Evolutionary conservation across 1,140 invertebrate genomes (phyloP).

Genomic region (Doryteuthis pealeii): DNA sequence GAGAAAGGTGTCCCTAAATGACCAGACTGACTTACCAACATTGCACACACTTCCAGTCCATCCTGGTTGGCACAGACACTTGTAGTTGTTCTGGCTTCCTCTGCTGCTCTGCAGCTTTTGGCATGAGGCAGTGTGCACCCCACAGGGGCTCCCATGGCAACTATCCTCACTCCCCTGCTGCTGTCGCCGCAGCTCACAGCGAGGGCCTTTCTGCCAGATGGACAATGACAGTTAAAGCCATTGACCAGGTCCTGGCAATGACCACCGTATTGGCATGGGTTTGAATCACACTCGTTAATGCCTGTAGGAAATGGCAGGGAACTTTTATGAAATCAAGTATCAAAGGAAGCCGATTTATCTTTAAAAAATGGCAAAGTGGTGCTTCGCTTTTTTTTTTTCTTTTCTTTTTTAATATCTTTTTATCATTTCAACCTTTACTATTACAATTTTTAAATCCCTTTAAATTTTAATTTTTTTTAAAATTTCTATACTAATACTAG

Average conservation of each 20-base stretch:
- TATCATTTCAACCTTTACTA: no score
- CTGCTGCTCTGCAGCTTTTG: slow-evolving; percentile 20
- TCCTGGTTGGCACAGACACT: slow-evolving; percentile 69
- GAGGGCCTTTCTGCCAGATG: slow-evolving; percentile 64
- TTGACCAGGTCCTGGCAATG: slow-evolving; percentile 79
- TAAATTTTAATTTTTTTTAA: no score
- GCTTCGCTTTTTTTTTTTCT: no score
- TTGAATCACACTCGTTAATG: slow-evolving; percentile 78
- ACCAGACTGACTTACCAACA: slow-evolving; percentile 38
- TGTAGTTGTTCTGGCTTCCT: slow-evolving; percentile 58
- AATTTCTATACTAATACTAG: no score
- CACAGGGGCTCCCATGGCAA: neutral
- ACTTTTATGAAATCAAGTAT: no score
- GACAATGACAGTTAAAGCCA: slow-evolving; percentile 72
- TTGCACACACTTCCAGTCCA: slow-evolving; percentile 49
- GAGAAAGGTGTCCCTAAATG: no score
- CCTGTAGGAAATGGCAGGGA: slow-evolving; percentile 24
- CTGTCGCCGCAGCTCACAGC: slow-evolving; percentile 44
- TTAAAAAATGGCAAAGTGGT: no score
- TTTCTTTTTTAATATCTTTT: no score
- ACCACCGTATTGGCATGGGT: slow-evolving; percentile 84
- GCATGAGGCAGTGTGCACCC: neutral
- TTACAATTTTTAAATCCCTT: no score
- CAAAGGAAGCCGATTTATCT: no score
- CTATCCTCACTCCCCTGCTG: neutral